Conservation (phyloP, 2,113 vertebrate species). For the Ochotona curzoniae region DNA sequence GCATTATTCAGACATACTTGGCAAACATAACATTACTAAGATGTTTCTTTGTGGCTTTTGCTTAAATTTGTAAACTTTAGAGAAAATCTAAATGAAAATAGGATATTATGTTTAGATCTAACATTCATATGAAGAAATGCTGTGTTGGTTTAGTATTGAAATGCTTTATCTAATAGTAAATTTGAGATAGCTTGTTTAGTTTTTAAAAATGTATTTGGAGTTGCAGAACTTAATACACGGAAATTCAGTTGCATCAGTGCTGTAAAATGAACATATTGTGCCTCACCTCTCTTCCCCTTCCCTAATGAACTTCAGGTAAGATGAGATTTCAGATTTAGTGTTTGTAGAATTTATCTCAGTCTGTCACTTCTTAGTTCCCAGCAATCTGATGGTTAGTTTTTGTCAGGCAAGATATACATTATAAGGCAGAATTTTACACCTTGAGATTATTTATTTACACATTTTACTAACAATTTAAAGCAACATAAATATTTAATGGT, state of each 20-base stretch:
- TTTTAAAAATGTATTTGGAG: conserved; percentile 58
- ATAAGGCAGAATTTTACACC: conserved; percentile 2
- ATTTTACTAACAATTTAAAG: conserved; percentile 38
- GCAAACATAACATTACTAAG: conserved; percentile 93
- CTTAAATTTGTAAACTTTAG: conserved; percentile 84
- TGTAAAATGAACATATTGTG: conserved; percentile 57
- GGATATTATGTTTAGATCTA: conserved; percentile 76
- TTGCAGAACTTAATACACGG: conserved; percentile 42
- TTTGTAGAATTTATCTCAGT: conserved; percentile 51
- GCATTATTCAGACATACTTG: conserved; percentile 97
- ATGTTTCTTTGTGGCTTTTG: conserved; percentile 85
- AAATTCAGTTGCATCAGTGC: conserved; percentile 37
- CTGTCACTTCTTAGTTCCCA: conserved; percentile 10
- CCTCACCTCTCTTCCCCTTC: conserved; percentile 38
- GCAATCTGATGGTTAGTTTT: conserved; percentile 27
- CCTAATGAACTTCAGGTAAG: conserved; percentile 61
- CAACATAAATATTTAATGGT: background rate
- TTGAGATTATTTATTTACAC: background rate
- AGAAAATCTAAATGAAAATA: conserved; percentile 79
- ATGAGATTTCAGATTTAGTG: conserved; percentile 57
- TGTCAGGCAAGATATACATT: background rate
- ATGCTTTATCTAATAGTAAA: conserved; percentile 56
- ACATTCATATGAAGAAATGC: conserved; percentile 67
- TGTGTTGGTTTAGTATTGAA: conserved; percentile 62
- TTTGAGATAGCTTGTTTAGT: conserved; percentile 38